phyloP scores from a whole-genome alignment of 2,113 vertebrate species.

The Galemys pyrenaicus region DNA sequence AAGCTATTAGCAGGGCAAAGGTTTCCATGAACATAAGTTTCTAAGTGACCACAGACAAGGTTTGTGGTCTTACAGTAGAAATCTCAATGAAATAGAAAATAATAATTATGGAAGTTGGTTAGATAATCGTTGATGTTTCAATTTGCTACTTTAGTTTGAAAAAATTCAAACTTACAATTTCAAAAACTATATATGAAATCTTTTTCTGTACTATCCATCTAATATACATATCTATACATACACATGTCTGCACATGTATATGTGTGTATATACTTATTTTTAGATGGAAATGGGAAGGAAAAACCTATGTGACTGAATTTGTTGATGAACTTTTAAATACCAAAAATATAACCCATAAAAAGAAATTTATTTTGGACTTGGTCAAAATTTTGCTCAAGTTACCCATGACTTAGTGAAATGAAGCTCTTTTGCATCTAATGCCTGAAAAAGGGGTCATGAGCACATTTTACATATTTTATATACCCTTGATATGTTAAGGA shows the following conservation, averaged over 20 bases:
- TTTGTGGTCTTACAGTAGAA: not conserved
- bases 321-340: too few species aligned
- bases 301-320: not conserved
- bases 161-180: not conserved
- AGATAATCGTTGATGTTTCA: not conserved
- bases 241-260: not conserved
- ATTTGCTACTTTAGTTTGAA: conserved; percentile 11
- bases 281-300: too few species aligned
- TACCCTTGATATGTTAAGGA: not conserved
- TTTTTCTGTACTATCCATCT: not conserved
- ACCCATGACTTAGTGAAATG: not conserved
- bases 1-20: conserved; percentile 48
- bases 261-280: not conserved
- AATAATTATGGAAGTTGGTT: not conserved
- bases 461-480: not conserved
- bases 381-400: not conserved
- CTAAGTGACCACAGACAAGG: conserved; percentile 30
- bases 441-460: not conserved
- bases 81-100: conserved; percentile 20
- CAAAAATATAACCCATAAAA: too few species aligned
- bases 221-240: not conserved
- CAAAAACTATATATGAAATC: not conserved
- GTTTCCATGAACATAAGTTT: not conserved
- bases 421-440: not conserved
- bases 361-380: too few species aligned